Conservation (phyloP, 2,113 vertebrate species). For the Astur gentilis region DNA sequence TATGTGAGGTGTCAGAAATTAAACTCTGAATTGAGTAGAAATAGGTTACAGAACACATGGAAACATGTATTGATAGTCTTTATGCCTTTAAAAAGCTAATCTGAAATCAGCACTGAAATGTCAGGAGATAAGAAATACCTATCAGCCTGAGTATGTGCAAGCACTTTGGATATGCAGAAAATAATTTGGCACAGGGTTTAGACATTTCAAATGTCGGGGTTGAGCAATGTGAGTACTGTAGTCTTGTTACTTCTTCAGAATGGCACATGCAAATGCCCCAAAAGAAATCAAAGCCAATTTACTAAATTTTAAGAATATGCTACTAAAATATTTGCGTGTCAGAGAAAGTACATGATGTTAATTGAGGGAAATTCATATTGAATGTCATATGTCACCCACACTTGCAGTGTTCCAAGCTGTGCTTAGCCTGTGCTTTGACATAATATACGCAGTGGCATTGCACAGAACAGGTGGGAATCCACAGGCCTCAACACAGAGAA, state of each 20-base stretch:
- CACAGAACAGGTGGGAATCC: constrained; percentile 35
- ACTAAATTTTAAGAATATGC: neutral
- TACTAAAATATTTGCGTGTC: neutral
- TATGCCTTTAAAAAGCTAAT: neutral
- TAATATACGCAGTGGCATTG: neutral
- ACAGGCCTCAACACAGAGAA: neutral
- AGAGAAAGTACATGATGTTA: neutral
- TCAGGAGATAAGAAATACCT: constrained; percentile 23
- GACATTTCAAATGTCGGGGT: neutral
- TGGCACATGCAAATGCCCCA: neutral
- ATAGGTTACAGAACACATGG: neutral
- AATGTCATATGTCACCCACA: constrained; percentile 1
- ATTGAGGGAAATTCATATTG: neutral
- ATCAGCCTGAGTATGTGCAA: neutral
- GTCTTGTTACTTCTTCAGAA: neutral
- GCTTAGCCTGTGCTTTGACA: neutral
- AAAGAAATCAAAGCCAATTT: neutral
- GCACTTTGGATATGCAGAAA: neutral
- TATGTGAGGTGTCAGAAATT: neutral
- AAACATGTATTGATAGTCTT: neutral
- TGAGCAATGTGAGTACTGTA: neutral
- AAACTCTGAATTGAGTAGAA: neutral
- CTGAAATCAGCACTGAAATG: neutral
- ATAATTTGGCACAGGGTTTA: neutral
- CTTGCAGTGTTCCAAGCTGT: constrained; percentile 7